These are phyloP conservation scores for Petromus typicus DNA, from an alignment of 2,113 vertebrate genomes.

Conservation along the genomic window DNA sequence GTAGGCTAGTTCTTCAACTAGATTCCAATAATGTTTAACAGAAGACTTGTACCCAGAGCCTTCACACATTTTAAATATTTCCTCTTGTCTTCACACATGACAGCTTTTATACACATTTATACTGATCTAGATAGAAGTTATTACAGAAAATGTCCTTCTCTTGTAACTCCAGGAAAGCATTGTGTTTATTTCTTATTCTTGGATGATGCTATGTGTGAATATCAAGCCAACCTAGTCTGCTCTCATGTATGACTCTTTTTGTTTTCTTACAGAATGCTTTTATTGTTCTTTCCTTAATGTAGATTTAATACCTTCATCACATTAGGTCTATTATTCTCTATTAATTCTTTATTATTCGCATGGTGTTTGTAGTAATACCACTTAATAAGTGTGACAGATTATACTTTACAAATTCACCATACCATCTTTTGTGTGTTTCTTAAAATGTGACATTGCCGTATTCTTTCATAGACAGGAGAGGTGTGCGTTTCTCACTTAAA, in stretches of 20 bases:
- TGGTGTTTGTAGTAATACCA: background rate
- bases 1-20: background rate
- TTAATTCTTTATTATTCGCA: background rate
- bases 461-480: background rate
- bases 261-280: background rate
- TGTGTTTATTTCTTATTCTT: background rate
- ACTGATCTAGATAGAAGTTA: background rate
- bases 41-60: background rate
- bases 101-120: background rate
- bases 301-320: background rate
- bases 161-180: background rate
- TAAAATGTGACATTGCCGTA: background rate
- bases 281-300: background rate
- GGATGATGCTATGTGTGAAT: background rate
- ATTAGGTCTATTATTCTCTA: background rate
- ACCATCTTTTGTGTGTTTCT: background rate
- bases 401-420: background rate
- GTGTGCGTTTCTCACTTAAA: background rate
- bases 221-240: background rate
- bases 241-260: background rate
- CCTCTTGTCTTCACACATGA: background rate
- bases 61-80: conserved; percentile 10
- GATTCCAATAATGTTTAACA: conserved; percentile 9
- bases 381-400: background rate
- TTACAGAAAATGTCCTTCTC: background rate